Evolutionary conservation across 2,888 invertebrate genomes (phyloP).

Genomic region (Drosophila mimica): DNA sequence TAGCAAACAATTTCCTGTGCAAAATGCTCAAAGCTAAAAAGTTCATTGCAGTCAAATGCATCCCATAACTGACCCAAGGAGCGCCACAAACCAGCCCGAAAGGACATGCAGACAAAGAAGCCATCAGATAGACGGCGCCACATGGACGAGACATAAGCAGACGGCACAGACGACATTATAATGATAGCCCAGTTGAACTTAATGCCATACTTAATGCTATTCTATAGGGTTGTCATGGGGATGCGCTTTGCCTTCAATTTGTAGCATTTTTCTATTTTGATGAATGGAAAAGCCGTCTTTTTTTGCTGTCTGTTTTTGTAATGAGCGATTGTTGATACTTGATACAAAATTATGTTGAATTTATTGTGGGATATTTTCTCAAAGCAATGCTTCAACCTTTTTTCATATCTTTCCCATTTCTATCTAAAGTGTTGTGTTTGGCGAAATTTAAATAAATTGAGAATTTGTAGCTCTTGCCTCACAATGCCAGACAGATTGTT

Average conservation of each 20-base stretch:
- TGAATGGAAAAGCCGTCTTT: background rate
- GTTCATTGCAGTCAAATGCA: slow-evolving; percentile 68
- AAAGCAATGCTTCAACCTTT: background rate
- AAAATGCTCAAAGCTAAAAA: slow-evolving; percentile 38
- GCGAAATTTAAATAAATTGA: slow-evolving; percentile 2
- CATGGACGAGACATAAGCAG: slow-evolving; percentile 68
- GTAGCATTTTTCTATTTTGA: background rate
- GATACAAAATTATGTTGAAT: slow-evolving; percentile 1
- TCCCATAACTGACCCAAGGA: slow-evolving; percentile 32
- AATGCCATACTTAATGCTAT: background rate
- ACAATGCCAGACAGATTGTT: background rate
- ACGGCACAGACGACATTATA: slow-evolving; percentile 27
- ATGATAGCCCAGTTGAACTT: slow-evolving; percentile 50
- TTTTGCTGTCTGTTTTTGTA: slow-evolving; percentile 5
- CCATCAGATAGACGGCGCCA: slow-evolving; percentile 68
- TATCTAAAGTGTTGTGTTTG: background rate
- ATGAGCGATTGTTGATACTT: slow-evolving; percentile 19
- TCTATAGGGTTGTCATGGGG: slow-evolving; percentile 16
- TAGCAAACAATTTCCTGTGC: slow-evolving; percentile 55
- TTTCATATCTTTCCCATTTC: background rate
- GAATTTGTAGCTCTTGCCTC: background rate
- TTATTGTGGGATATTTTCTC: background rate
- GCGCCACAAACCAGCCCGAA: slow-evolving; percentile 5
- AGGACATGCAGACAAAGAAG: slow-evolving; percentile 48
- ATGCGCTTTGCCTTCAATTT: slow-evolving; percentile 20